A percentile compares a stretch with the other conserved stretches of the same genome.
phyloP scores from a whole-genome alignment of 2,113 vertebrate species.

The Alosa alosa region DNA sequence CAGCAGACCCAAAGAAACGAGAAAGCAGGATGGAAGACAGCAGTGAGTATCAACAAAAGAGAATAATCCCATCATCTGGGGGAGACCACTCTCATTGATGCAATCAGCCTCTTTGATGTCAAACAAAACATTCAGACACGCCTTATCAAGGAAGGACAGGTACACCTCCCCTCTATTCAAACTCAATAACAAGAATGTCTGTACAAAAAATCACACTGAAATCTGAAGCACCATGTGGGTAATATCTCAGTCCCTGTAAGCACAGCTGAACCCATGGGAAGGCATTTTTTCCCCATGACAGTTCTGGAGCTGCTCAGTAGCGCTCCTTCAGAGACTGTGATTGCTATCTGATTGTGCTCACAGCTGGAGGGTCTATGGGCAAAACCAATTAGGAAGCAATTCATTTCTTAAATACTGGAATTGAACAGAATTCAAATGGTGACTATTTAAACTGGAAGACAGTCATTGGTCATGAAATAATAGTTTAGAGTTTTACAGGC shows the following conservation, averaged over 20 bases:
- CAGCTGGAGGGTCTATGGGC: neutral
- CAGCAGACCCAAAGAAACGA: slow-evolving; percentile 49
- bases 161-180: neutral
- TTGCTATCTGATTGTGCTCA: neutral
- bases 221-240: neutral
- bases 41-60: neutral
- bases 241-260: neutral
- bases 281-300: neutral
- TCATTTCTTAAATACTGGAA: neutral
- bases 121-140: neutral
- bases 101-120: neutral
- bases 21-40: neutral
- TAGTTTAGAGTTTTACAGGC: neutral
- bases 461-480: neutral
- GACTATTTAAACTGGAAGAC: neutral
- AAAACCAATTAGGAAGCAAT: neutral
- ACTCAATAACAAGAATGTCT: neutral
- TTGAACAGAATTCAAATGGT: neutral
- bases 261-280: neutral
- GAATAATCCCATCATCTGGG: neutral
- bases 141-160: neutral
- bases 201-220: neutral
- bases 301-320: neutral
- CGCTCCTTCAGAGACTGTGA: neutral
- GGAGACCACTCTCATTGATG: neutral